Percentiles rank a stretch among this genome's conserved stretches.
These are phyloP conservation scores for Neomorphus geoffroyi DNA, from an alignment of 2,797 vertebrate genomes.

Conservation along the genomic window DNA sequence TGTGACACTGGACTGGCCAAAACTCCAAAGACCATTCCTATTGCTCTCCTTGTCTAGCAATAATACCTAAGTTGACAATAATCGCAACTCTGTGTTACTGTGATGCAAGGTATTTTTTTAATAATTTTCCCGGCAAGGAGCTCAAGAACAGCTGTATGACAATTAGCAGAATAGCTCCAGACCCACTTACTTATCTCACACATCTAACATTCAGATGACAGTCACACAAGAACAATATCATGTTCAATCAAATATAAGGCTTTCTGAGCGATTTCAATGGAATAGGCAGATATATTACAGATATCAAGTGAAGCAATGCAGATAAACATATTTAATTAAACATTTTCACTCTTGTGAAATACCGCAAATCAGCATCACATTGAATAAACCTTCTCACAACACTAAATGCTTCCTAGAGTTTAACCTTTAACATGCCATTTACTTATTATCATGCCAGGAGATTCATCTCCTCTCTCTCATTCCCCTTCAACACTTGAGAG, in stretches of 20 bases:
- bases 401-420: neutral
- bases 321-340: neutral
- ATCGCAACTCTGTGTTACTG: neutral
- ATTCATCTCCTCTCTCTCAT: neutral
- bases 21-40: neutral
- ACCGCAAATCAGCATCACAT: neutral
- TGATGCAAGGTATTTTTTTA: neutral
- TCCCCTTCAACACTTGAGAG: neutral
- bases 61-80: neutral
- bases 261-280: neutral
- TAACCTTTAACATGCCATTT: neutral
- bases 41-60: neutral
- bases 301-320: neutral
- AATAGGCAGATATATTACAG: neutral
- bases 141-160: neutral
- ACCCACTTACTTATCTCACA: neutral
- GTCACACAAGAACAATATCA: neutral
- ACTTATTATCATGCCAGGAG: neutral
- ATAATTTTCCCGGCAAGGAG: neutral
- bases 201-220: neutral
- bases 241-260: neutral
- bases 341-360: neutral
- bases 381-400: neutral
- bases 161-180: neutral
- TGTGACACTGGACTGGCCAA: neutral